phyloP scores from a whole-genome alignment of 2,113 vertebrate species.

The Pipa parva region DNA sequence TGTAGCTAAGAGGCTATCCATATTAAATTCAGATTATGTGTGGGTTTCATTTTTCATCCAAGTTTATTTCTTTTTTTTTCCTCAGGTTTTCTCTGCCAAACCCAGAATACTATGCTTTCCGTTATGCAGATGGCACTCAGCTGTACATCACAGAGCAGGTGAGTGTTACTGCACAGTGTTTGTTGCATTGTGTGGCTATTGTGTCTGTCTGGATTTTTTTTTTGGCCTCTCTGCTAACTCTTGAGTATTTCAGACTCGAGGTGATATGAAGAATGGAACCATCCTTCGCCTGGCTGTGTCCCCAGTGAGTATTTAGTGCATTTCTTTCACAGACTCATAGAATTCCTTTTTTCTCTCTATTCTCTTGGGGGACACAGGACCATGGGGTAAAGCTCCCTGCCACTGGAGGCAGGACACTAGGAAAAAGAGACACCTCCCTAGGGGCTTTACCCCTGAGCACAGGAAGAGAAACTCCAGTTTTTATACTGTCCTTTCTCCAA shows the following conservation, averaged over 20 bases:
- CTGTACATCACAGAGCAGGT: conserved; percentile 98
- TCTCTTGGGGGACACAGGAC: no score
- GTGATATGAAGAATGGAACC: conserved; percentile 95
- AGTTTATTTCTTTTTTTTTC: neutral
- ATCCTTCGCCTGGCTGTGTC: conserved; percentile 93
- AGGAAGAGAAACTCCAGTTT: no score
- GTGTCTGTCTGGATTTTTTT: neutral
- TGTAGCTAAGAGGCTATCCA: no score
- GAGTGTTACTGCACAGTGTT: conserved; percentile 18
- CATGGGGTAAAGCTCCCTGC: no score
- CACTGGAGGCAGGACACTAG: no score
- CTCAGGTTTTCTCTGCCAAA: conserved; percentile 90
- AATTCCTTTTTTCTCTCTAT: neutral
- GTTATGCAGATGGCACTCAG: conserved; percentile 92
- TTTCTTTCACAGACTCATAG: neutral
- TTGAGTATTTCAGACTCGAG: conserved; percentile 77
- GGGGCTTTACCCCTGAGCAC: no score
- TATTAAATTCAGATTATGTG: no score
- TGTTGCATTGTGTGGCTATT: neutral
- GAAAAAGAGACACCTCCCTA: no score
- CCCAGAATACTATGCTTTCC: conserved; percentile 89
- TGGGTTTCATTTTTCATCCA: neutral
- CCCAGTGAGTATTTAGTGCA: conserved; percentile 70
- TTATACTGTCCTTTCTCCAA: no score
- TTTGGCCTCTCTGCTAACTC: conserved; percentile 19